Evolutionary conservation across 2,888 invertebrate species (phyloP).

Genomic region (Acronicta leporina): DNA sequence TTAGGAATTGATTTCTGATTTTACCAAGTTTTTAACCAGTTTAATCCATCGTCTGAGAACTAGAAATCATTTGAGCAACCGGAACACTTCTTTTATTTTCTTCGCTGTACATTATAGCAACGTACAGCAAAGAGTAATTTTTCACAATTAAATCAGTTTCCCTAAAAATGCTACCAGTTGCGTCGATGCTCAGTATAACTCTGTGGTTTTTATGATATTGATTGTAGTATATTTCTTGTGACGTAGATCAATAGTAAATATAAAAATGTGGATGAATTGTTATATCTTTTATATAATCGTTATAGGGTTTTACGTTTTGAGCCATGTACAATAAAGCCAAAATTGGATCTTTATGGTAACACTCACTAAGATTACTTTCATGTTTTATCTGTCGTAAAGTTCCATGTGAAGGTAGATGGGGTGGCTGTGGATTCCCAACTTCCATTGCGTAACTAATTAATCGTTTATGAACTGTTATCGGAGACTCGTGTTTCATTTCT

Average conservation of each 20-base stretch:
- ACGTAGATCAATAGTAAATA: constrained; percentile 22
- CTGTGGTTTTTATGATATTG: constrained; percentile 16
- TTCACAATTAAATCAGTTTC: constrained; percentile 21
- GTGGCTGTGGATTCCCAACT: constrained; percentile 13
- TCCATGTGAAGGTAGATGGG: constrained; percentile 27
- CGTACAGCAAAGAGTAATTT: constrained; percentile 24
- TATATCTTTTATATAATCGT: constrained; percentile 18
- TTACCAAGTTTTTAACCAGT: constrained; percentile 14
- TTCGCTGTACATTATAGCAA: constrained; percentile 22
- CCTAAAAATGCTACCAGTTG: constrained; percentile 26
- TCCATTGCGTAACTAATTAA: constrained; percentile 14
- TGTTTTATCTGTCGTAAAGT: constrained; percentile 25
- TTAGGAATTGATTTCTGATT: constrained; percentile 17
- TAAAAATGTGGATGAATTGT: constrained; percentile 17
- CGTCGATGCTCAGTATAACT: constrained; percentile 29
- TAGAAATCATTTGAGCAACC: constrained; percentile 22
- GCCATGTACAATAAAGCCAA: constrained; percentile 20
- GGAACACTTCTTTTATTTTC: constrained; percentile 26
- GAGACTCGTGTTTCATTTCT: constrained; percentile 15
- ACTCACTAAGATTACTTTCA: constrained; percentile 18
- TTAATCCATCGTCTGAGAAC: constrained; percentile 17
- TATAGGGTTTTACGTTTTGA: constrained; percentile 19
- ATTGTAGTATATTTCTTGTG: constrained; percentile 16
- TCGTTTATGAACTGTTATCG: constrained; percentile 20
- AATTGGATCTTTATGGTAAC: constrained; percentile 19